Evolutionary conservation across 30 jellyfish, hydroid and myxozoan genomes (phyloP).

Genomic region (Aurelia coerulea): DNA sequence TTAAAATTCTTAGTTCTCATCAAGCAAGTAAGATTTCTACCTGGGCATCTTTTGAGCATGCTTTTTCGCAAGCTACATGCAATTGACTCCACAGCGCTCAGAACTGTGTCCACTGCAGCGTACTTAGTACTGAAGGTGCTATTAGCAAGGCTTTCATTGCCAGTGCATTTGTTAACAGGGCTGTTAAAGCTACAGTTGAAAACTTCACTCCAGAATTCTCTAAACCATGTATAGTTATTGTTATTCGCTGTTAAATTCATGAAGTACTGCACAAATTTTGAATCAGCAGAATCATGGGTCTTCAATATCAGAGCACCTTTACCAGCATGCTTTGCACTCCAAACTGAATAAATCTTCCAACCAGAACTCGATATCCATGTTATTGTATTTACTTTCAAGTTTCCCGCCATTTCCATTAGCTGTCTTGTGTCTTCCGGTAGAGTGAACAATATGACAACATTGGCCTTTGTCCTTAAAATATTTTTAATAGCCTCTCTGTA

Average conservation of each 20-base stretch:
- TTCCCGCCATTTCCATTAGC: constrained; percentile 23
- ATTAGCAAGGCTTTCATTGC: constrained; percentile 28
- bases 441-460: constrained; percentile 35
- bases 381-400: constrained; percentile 1
- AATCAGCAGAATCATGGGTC: neutral
- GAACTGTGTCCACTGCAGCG: constrained; percentile 15
- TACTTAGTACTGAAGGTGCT: too few species aligned
- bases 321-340: constrained; percentile 22
- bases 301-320: constrained; percentile 62
- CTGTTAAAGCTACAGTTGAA: constrained; percentile 11
- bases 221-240: constrained; percentile 58
- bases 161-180: constrained; percentile 4
- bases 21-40: neutral
- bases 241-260: constrained; percentile 26
- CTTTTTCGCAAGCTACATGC: constrained; percentile 54
- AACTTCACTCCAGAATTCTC: constrained; percentile 67
- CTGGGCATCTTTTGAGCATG: constrained; percentile 27
- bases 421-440: constrained; percentile 7
- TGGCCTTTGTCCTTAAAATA: neutral
- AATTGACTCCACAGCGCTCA: constrained; percentile 33
- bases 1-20: neutral
- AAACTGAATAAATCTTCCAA: constrained; percentile 10
- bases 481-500: neutral
- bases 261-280: constrained; percentile 32
- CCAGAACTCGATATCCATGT: constrained; percentile 4